phyloP scores from a whole-genome alignment of 1,140 invertebrate species.

The Holotrichia oblita region DNA sequence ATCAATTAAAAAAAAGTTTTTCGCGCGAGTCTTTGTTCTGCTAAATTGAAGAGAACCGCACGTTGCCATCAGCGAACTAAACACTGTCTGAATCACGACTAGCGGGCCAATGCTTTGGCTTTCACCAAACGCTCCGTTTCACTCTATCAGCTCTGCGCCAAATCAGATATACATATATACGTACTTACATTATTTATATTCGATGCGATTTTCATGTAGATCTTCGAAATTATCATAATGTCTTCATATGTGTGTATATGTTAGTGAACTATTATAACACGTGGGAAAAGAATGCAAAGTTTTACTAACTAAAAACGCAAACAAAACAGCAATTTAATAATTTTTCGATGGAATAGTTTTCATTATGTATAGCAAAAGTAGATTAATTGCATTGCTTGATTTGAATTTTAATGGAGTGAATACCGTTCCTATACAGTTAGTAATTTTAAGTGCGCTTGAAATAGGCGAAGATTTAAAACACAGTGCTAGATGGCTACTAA shows the following conservation, averaged over 20 bases:
- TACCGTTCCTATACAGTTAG: no score
- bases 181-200: neutral
- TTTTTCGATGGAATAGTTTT: no score
- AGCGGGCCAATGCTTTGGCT: conserved; percentile 12
- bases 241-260: neutral
- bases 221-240: neutral
- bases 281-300: no score
- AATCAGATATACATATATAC: conserved; percentile 17
- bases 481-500: no score
- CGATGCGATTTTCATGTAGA: neutral
- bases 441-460: no score
- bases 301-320: no score
- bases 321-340: no score
- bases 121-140: neutral
- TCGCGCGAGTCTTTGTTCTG: neutral
- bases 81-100: conserved; percentile 14
- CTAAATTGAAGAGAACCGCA: neutral
- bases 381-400: no score
- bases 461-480: no score
- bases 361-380: no score
- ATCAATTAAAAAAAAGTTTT: neutral
- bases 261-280: no score
- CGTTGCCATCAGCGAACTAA: neutral
- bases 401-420: no score
- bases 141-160: conserved; percentile 24